A percentile compares a stretch with the other conserved stretches of the same genome.
phyloP scores from a whole-genome alignment of 2,113 vertebrate genomes.

The Eonycteris spelaea region DNA sequence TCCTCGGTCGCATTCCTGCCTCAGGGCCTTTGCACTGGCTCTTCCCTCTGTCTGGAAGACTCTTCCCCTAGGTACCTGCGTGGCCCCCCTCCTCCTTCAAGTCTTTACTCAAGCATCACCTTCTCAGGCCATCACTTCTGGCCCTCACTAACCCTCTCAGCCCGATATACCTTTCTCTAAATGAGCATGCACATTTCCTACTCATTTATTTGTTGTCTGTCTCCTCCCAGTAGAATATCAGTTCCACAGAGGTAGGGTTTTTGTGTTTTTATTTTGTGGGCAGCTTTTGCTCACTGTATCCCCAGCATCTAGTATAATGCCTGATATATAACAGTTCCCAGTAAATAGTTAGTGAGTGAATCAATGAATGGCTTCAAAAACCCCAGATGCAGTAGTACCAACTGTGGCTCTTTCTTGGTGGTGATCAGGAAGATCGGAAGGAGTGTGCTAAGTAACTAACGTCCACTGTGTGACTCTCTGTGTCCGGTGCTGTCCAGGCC shows the following conservation, averaged over 20 bases:
- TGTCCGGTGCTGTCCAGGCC: not conserved
- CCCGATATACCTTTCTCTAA: not conserved
- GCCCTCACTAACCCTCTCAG: too few relatives aligned
- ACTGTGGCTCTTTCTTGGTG: not conserved
- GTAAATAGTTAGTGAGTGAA: not conserved
- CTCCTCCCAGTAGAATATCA: not conserved
- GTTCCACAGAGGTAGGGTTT: not conserved
- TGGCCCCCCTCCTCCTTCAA: not conserved
- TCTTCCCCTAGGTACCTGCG: not conserved
- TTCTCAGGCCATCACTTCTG: not conserved
- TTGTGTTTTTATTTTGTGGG: not conserved
- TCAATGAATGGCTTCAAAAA: not conserved
- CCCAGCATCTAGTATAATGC: not conserved
- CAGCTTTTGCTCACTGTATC: not conserved
- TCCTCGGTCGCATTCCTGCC: not conserved
- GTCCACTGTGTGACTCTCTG: rapidly evolving
- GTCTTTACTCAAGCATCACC: not conserved
- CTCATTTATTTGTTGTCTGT: not conserved
- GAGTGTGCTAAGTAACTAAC: not conserved
- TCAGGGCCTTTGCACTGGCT: not conserved
- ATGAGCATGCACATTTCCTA: not conserved
- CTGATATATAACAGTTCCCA: not conserved
- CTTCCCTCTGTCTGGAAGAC: not conserved
- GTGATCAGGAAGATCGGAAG: not conserved
- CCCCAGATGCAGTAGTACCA: not conserved